A percentile compares a stretch with the other conserved stretches of the same genome.
phyloP scores from a whole-genome alignment of 92 coral and sea anemone species.

The Siderastrea radians region DNA sequence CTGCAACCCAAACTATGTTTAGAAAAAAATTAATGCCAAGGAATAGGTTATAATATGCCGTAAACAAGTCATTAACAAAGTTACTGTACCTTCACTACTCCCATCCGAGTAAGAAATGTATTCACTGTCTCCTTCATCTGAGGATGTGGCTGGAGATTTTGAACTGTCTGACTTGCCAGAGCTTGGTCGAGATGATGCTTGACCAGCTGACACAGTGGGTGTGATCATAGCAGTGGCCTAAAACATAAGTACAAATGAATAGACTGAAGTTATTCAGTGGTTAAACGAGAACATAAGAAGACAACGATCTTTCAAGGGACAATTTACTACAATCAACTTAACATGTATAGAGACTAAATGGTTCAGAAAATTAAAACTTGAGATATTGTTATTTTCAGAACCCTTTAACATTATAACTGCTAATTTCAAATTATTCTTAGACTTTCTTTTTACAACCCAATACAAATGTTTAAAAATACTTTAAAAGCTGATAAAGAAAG shows the following conservation, averaged over 20 bases:
- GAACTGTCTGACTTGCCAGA: constrained; percentile 66
- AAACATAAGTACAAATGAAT: background rate
- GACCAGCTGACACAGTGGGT: constrained; percentile 49
- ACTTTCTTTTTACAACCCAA: no score
- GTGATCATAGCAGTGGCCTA: constrained; percentile 70
- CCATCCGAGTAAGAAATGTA: constrained; percentile 89
- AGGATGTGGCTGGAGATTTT: constrained; percentile 79
- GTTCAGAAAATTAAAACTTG: no score
- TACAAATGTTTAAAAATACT: no score
- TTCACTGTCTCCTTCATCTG: constrained; percentile 92
- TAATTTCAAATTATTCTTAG: no score
- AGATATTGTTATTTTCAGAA: no score
- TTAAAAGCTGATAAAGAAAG: no score
- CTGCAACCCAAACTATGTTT: no score
- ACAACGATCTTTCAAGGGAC: background rate
- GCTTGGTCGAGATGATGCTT: constrained; percentile 41
- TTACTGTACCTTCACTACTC: constrained; percentile 87
- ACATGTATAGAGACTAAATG: no score
- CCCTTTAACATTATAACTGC: no score
- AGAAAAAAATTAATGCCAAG: no score
- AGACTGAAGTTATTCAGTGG: background rate
- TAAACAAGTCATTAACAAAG: background rate
- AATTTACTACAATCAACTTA: no score
- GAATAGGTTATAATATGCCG: no score
- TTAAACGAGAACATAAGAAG: background rate